phyloP scores from a whole-genome alignment of 1,140 invertebrate genomes.

The Chironomus striatipennis region DNA sequence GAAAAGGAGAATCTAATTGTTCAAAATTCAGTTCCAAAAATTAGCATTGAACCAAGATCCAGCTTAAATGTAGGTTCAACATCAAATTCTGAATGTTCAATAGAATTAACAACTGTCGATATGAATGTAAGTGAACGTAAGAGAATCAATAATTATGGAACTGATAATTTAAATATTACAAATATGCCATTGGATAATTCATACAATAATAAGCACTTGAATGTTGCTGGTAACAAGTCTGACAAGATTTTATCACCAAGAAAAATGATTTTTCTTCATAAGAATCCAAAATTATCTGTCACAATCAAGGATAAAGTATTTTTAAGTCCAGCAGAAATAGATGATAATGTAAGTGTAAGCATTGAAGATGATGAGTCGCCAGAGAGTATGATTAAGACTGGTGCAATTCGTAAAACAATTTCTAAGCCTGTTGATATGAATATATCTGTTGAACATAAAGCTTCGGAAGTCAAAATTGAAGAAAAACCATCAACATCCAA shows the following conservation, averaged over 20 bases:
- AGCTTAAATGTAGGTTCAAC: background rate
- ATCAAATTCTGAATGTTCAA: background rate
- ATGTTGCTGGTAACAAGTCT: background rate
- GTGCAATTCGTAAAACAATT: background rate
- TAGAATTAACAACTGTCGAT: background rate
- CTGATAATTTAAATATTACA: constrained; percentile 11
- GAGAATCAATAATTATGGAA: background rate
- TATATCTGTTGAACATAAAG: background rate
- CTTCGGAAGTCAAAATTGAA: background rate
- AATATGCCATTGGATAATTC: background rate
- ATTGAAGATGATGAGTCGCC: background rate
- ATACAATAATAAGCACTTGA: background rate
- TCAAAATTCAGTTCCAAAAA: background rate
- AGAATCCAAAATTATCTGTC: background rate
- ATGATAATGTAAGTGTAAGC: background rate
- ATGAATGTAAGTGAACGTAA: background rate
- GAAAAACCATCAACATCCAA: too few relatives aligned
- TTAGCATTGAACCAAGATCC: background rate
- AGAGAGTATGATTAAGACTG: background rate
- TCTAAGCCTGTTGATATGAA: background rate
- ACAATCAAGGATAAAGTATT: background rate
- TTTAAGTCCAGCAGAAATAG: background rate
- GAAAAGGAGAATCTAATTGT: background rate
- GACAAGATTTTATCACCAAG: background rate
- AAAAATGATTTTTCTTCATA: background rate